phyloP scores from a whole-genome alignment of 1,140 invertebrate genomes.

The Drosophila takahashii region DNA sequence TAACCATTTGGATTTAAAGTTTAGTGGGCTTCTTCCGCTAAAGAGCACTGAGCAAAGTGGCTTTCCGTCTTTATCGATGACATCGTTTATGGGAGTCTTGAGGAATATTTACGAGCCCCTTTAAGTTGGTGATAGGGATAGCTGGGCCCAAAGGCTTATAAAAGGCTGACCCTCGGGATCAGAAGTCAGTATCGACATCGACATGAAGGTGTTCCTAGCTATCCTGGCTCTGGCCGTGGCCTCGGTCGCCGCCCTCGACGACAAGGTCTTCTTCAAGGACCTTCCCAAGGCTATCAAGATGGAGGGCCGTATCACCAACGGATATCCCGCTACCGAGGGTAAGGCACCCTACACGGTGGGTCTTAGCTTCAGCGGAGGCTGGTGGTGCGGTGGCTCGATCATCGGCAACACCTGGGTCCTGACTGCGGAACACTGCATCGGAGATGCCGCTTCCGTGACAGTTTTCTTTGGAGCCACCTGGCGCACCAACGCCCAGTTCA shows the following conservation, averaged over 20 bases:
- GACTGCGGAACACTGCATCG: constrained; percentile 87
- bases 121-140: constrained; percentile 4
- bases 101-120: constrained; percentile 27
- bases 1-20: no score
- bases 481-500: constrained; percentile 53
- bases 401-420: constrained; percentile 85
- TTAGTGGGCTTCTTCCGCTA: no score
- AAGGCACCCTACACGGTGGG: constrained; percentile 86
- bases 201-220: constrained; percentile 49
- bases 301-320: constrained; percentile 75
- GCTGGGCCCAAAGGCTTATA: constrained; percentile 2
- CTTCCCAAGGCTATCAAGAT: constrained; percentile 41
- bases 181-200: constrained; percentile 44
- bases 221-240: constrained; percentile 43
- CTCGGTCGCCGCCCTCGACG: constrained; percentile 28
- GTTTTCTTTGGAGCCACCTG: constrained; percentile 64
- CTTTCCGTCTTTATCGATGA: constrained; percentile 12
- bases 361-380: constrained; percentile 73
- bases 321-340: constrained; percentile 66
- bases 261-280: constrained; percentile 43
- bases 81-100: constrained; percentile 24
- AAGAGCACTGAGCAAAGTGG: no score
- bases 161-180: constrained; percentile 15
- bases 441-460: constrained; percentile 29
- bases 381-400: constrained; percentile 85